Conservation (phyloP, 1,140 invertebrate genomes). For the Dendrolimus punctatus region DNA sequence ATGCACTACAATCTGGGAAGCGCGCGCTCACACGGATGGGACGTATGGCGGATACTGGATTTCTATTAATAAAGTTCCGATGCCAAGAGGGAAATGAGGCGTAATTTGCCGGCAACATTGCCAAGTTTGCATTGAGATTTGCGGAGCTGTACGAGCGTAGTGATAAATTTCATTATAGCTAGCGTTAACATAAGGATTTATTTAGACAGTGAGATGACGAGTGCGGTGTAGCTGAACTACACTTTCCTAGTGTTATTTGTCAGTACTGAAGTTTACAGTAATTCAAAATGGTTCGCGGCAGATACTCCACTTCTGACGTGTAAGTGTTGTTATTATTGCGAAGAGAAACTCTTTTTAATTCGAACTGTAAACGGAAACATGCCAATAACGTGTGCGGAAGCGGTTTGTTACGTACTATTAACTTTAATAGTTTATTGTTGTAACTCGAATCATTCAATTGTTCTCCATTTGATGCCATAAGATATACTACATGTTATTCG, state of each 20-base stretch:
- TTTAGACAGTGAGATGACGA: constrained; percentile 33
- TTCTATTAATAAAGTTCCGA: constrained; percentile 47
- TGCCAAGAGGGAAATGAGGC: constrained; percentile 42
- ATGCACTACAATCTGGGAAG: constrained; percentile 12
- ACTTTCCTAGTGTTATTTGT: too few relatives aligned
- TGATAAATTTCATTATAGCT: constrained; percentile 38
- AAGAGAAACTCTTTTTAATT: not conserved
- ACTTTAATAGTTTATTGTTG: too few relatives aligned
- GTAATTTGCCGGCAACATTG: constrained; percentile 40
- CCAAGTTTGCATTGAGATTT: constrained; percentile 54
- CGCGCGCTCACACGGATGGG: constrained; percentile 15
- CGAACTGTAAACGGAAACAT: not conserved
- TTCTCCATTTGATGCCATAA: too few relatives aligned
- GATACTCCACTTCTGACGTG: constrained; percentile 59
- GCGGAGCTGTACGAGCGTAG: constrained; percentile 19
- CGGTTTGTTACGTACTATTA: too few relatives aligned
- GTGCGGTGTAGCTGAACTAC: constrained; percentile 19
- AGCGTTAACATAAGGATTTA: constrained; percentile 35
- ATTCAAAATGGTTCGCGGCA: constrained; percentile 52
- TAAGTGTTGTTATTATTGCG: constrained; percentile 26
- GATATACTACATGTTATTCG: too few relatives aligned
- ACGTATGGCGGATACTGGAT: constrained; percentile 27
- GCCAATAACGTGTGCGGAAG: too few relatives aligned
- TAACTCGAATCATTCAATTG: too few relatives aligned
- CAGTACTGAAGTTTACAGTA: too few relatives aligned